Conservation (phyloP, 1,140 invertebrate genomes). For the Drosophila equinoxialis region DNA sequence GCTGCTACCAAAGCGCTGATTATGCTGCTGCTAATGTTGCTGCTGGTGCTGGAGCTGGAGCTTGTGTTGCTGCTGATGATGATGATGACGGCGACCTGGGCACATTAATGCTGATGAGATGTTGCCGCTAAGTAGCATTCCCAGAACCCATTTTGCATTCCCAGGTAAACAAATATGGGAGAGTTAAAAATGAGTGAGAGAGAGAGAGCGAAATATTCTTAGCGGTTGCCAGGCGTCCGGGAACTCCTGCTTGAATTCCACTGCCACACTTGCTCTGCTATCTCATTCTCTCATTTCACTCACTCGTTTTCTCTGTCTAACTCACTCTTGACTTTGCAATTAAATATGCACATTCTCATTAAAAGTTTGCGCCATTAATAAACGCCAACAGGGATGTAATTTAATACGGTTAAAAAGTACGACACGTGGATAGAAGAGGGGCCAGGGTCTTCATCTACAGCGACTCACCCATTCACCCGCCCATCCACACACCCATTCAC, state of each 20-base stretch:
- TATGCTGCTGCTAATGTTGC: conserved; percentile 46
- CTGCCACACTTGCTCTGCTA: background rate
- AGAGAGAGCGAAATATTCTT: conserved; percentile 46
- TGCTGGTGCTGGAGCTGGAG: conserved; percentile 42
- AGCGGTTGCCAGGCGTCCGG: conserved; percentile 56
- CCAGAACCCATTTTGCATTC: conserved; percentile 53
- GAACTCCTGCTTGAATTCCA: conserved; percentile 14
- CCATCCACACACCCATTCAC: conserved; percentile 1
- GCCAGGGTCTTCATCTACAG: conserved; percentile 13
- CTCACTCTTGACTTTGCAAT: conserved; percentile 74
- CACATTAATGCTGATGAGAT: conserved; percentile 76
- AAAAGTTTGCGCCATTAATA: conserved; percentile 83
- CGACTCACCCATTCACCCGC: conserved; percentile 16
- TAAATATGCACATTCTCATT: conserved; percentile 83
- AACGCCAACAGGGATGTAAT: conserved; percentile 81
- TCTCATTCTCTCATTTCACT: background rate
- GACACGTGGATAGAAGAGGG: conserved; percentile 63
- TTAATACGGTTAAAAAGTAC: conserved; percentile 80
- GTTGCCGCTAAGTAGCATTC: conserved; percentile 76
- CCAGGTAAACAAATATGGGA: conserved; percentile 62
- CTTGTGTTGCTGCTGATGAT: conserved; percentile 33
- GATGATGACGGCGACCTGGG: conserved; percentile 62
- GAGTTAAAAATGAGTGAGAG: background rate
- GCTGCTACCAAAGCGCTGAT: conserved; percentile 64
- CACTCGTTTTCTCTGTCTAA: conserved; percentile 25